Base-by-base conservation (phyloP, 2,888 invertebrate genomes). In the Atethmia centrago region DNA sequence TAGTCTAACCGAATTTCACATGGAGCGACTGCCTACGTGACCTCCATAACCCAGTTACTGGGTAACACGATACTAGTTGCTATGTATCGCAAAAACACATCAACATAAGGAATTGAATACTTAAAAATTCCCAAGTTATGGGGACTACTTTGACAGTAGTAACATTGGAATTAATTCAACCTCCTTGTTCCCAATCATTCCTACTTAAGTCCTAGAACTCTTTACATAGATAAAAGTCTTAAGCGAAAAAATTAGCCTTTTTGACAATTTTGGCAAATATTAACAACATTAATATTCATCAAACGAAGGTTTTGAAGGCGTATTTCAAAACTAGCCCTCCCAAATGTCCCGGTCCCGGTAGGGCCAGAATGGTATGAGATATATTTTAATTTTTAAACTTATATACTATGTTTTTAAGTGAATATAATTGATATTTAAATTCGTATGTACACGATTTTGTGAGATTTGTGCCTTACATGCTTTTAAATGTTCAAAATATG, bases 321-420 rank as follows among this genome's bases (percentile, higher is more conserved):
- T 25, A 45, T 51, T 45, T 49, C 10, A 16, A 19, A 7, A 49
- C 21, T 19, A 19, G 36, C 42, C 42, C 59, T 28, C 31, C 12
- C 0, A 2, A 42, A 55, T n/a, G 0, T 16, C 53, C 31, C 10
- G 3, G 19, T n/a, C 12, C 36, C 9, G 14, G 14, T 5, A 14
- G 9, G 19, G 1, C 9, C 14, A 36, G 3, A 62, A 28, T 3
- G 58, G 65, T 31, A 56, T 25, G 12, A 0, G 7, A 21, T 28
- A 63, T 21, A 7, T 58, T 53, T 45, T 12, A 21, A 28, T 55
- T 59, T 66, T 55, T 16, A n/a, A 12, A 40, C 45, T 64, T 84
- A 76, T 80, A 80, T 80, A 36, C 53, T 16, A 53, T 16, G 8
- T 25, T 42, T 36, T 4, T n/a, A 31, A 7, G 19, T 19, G 0